A percentile compares a stretch with the other conserved stretches of the same genome.
Conservation (phyloP, 2,888 invertebrate genomes). For the Scaptomyza reducta region DNA sequence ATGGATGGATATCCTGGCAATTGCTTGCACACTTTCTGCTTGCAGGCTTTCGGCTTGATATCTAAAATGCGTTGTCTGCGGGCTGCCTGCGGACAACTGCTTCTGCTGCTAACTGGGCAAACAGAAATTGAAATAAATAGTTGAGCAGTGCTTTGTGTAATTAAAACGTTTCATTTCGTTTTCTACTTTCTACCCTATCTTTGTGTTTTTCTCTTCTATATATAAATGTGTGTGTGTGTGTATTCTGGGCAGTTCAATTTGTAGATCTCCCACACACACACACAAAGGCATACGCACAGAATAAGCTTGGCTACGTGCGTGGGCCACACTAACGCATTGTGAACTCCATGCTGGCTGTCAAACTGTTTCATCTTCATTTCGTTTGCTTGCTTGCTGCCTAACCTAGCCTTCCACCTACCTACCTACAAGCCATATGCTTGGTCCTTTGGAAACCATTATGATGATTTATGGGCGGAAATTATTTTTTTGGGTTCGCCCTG, state of each 20-base stretch:
- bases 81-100: conserved; percentile 26
- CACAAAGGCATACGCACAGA: conserved; percentile 11
- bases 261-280: conserved; percentile 52
- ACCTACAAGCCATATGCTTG: conserved; percentile 30
- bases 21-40: conserved; percentile 31
- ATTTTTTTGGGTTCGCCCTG: conserved; percentile 50
- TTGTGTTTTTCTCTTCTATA: no score
- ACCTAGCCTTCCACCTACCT: not conserved
- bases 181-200: conserved; percentile 8
- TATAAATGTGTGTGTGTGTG: no score
- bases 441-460: conserved; percentile 62
- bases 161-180: conserved; percentile 69
- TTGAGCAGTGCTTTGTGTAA: conserved; percentile 75
- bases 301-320: conserved; percentile 15
- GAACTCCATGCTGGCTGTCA: conserved; percentile 56
- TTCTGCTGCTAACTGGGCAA: conserved; percentile 34
- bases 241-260: conserved; percentile 58
- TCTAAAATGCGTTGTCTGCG: conserved; percentile 26
- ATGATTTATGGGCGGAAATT: conserved; percentile 78
- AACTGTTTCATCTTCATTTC: conserved; percentile 73
- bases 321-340: conserved; percentile 7
- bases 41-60: conserved; percentile 14
- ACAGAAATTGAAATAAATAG: conserved; percentile 74
- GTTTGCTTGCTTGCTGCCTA: conserved; percentile 22
- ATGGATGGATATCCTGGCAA: conserved; percentile 10